Evolutionary conservation across 2,888 invertebrate genomes (phyloP).

Genomic region (Oasisia sp.): DNA sequence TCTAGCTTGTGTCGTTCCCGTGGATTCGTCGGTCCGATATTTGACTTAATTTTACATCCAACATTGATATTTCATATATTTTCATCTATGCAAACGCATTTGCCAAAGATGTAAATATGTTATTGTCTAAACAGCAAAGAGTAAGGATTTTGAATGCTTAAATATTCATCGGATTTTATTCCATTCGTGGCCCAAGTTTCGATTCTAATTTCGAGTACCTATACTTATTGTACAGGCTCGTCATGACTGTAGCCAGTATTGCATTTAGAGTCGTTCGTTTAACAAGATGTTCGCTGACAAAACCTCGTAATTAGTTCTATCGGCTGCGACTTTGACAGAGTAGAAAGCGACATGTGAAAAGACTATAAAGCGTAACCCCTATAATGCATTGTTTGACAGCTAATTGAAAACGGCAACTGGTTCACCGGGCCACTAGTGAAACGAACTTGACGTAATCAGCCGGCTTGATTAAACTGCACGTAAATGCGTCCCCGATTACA

Average conservation of each 20-base stretch:
- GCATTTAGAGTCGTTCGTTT: not conserved
- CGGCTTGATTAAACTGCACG: conserved; percentile 12
- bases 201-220: not conserved
- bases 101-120: not conserved
- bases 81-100: not conserved
- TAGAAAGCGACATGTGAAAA: conserved; percentile 17
- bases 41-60: not conserved
- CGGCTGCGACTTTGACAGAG: conserved; percentile 2
- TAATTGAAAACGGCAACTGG: conserved; percentile 17
- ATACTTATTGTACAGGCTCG: not conserved
- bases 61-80: not conserved
- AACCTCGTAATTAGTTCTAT: conserved; percentile 10
- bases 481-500: conserved; percentile 5
- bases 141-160: not conserved
- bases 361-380: conserved; percentile 2
- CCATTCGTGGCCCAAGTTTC: not conserved
- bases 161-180: not conserved
- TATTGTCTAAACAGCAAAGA: not conserved
- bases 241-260: not conserved
- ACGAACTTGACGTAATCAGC: not conserved
- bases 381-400: not conserved
- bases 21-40: not conserved
- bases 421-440: not conserved
- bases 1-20: not conserved
- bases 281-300: not conserved